These are phyloP conservation scores for Hyposmocoma kahamanoa DNA, from an alignment of 1,140 invertebrate species.

Conservation along the genomic window DNA sequence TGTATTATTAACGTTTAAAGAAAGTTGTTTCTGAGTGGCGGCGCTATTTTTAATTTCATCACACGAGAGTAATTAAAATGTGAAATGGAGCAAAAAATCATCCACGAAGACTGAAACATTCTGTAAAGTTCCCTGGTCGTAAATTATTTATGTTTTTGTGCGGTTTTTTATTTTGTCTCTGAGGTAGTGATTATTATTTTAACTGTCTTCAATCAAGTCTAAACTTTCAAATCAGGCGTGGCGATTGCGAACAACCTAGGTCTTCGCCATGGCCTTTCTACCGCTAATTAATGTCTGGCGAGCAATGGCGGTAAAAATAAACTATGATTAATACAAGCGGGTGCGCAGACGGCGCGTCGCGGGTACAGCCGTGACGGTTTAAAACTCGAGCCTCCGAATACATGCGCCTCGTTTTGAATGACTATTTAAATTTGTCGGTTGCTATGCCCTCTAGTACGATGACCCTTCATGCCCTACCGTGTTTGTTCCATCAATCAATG, in stretches of 20 bases:
- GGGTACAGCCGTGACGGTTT: slow-evolving; percentile 32
- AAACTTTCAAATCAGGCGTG: no score
- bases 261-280: slow-evolving; percentile 47
- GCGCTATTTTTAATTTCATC: no score
- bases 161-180: no score
- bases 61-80: no score
- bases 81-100: no score
- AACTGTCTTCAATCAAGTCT: no score
- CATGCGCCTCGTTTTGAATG: slow-evolving; percentile 1
- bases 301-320: slow-evolving; percentile 38
- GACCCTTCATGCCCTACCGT: slow-evolving; percentile 21
- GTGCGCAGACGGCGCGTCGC: slow-evolving; percentile 46
- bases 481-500: slow-evolving; percentile 10
- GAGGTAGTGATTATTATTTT: no score
- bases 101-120: no score
- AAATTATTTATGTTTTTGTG: no score
- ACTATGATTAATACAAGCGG: slow-evolving; percentile 36
- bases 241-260: slow-evolving; percentile 18
- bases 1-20: no score
- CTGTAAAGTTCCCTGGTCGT: no score
- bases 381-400: slow-evolving; percentile 13
- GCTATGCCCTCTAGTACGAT: slow-evolving; percentile 31
- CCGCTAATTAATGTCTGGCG: slow-evolving; percentile 35
- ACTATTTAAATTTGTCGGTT: slow-evolving; percentile 18
- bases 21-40: no score